phyloP scores from a whole-genome alignment of 2,113 vertebrate genomes.

The Cryptotis parvus region DNA sequence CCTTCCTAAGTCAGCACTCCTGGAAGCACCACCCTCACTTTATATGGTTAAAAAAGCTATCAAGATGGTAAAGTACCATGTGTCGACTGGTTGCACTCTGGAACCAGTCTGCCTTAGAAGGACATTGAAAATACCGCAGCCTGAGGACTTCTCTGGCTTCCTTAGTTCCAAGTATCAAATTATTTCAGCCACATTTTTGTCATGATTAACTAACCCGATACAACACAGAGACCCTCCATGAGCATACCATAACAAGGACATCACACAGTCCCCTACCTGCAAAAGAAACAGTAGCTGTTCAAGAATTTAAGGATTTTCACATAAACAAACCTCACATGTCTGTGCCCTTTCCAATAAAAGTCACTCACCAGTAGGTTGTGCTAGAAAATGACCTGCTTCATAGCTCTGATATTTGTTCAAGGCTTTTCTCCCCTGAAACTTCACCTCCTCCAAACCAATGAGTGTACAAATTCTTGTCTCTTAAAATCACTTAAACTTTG shows the following conservation, averaged over 20 bases:
- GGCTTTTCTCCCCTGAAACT: background rate
- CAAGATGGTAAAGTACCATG: background rate
- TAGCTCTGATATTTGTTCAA: too few relatives aligned
- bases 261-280: too few relatives aligned
- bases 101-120: background rate
- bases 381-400: background rate
- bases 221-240: background rate
- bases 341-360: background rate
- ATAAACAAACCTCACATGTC: background rate
- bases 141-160: background rate
- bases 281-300: background rate
- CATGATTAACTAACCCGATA: background rate
- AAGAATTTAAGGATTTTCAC: background rate
- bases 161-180: background rate
- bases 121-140: background rate
- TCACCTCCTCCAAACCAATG: background rate
- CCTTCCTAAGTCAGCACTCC: background rate
- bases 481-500: constrained; percentile 34
- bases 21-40: background rate
- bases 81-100: background rate
- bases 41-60: background rate
- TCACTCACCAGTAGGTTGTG: background rate
- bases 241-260: background rate
- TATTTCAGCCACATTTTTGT: background rate
- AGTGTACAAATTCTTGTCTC: background rate